A percentile compares a stretch with the other conserved stretches of the same genome.
Evolutionary conservation across 2,797 vertebrate genomes (phyloP).

Genomic region (Chelonia mydas): DNA sequence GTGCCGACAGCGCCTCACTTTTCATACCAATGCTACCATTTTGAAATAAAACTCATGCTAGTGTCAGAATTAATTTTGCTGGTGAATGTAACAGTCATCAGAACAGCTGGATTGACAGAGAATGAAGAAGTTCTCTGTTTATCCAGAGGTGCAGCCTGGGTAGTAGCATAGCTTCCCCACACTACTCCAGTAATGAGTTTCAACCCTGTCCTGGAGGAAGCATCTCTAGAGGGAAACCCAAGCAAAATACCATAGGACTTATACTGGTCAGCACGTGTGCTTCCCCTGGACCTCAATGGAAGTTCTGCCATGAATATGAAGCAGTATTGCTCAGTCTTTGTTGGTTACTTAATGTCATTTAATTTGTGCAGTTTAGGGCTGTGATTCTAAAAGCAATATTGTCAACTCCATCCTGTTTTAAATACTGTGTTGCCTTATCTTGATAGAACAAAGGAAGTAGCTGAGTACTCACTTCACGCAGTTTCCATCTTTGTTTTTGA

Average conservation of each 20-base stretch:
- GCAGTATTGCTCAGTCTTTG: neutral
- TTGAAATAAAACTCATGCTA: neutral
- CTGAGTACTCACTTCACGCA: constrained; percentile 75
- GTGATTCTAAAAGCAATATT: neutral
- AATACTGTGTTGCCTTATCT: neutral
- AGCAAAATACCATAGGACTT: neutral
- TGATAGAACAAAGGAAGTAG: neutral
- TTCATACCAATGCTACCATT: neutral
- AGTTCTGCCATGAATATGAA: neutral
- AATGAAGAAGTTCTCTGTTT: neutral
- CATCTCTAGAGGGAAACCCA: neutral
- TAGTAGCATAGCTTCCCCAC: neutral
- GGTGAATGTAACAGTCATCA: neutral
- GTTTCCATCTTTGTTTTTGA: rapidly evolving
- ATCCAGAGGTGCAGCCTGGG: neutral
- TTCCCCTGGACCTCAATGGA: neutral
- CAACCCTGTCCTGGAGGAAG: constrained; percentile 7
- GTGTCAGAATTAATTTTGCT: neutral
- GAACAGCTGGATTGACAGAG: neutral
- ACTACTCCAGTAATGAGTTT: neutral
- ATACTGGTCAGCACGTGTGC: neutral
- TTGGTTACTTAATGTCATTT: neutral
- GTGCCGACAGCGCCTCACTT: neutral
- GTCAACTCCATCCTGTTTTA: neutral
- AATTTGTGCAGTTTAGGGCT: neutral